These are phyloP conservation scores for Aphodius granarius DNA, from an alignment of 2,888 invertebrate genomes.

Conservation along the genomic window DNA sequence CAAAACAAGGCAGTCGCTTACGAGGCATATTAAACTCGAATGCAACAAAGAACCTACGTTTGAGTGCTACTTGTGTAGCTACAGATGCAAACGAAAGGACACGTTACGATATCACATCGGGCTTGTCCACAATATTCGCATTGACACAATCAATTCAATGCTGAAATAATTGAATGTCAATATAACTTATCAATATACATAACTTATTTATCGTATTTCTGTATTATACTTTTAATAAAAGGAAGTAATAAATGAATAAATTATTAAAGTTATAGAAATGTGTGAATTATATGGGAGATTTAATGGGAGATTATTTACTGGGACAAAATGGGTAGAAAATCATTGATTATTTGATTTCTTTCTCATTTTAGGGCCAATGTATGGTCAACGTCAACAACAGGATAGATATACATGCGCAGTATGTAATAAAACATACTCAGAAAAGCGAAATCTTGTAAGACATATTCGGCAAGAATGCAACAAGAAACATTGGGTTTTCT, in stretches of 20 bases:
- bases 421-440: constrained; percentile 81
- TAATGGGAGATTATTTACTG: neutral
- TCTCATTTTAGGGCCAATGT: neutral
- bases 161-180: neutral
- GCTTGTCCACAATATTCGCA: neutral
- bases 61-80: too few species aligned
- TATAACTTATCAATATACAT: neutral
- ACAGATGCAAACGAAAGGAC: neutral
- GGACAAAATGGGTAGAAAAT: neutral
- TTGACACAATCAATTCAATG: too few species aligned
- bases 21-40: too few species aligned
- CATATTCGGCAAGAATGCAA: constrained; percentile 73
- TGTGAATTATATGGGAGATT: too few species aligned
- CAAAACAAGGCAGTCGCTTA: too few species aligned
- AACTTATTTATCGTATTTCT: too few species aligned
- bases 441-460: constrained; percentile 73
- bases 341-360: neutral
- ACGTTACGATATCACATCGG: neutral
- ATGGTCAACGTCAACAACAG: neutral
- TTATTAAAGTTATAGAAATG: too few species aligned
- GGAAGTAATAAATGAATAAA: too few species aligned
- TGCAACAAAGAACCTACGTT: too few species aligned
- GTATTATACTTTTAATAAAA: too few species aligned
- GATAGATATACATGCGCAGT: constrained; percentile 56
- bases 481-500: constrained; percentile 64